Base-by-base conservation (phyloP, 2,797 vertebrate genomes). In the Okamejei kenojei region DNA sequence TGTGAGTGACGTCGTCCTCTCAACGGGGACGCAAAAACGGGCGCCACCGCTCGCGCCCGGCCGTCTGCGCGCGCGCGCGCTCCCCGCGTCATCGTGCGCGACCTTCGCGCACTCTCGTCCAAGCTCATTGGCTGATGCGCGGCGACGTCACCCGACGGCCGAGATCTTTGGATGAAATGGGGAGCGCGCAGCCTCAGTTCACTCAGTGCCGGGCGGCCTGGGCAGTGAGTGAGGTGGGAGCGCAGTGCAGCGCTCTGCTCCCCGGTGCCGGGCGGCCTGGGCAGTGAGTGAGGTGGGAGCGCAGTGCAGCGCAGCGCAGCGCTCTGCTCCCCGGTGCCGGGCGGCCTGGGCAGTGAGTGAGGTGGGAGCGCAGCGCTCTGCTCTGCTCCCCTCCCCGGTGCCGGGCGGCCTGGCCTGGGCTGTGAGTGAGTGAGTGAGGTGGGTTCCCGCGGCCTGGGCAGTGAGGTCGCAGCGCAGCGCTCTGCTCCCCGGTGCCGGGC, bases 1-100 rank as follows among this genome's bases (percentile, higher is more conserved):
- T 68, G 84, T 8, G 15, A 21, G 17, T 88, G 84, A 88, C 84
- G 84, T 68, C 84, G 84, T 35, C 84, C 21, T n/a, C 84, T 35
- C 84, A 88, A 32, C 21, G 84, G 2, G 84, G 63, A 88, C 84
- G 84, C 61, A 88, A 65, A 68, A 88, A 68, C 84, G 63, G 84
- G 63, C n/a, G 84, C 84, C 84, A 5, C n/a, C n/a, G 63, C 61
- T 32, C 63, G 84, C 65, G 19, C 84, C 11, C 84, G 84, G 15
- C 1, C 82, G 81, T 58, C 78, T 38, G 23, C 45, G 81, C 21
- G 23, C 45, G 81, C 21, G 23, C 81, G 54, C 82, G 29, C 10
- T 54, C 84, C 61, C 82, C 0, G n/a, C 84, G 10, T 35, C n/a
- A 2, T 21, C 58, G 82, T 15, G 13, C 13, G 82, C 23, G 13